phyloP scores from a whole-genome alignment of 2,113 vertebrate genomes.

The Anguilla japonica region DNA sequence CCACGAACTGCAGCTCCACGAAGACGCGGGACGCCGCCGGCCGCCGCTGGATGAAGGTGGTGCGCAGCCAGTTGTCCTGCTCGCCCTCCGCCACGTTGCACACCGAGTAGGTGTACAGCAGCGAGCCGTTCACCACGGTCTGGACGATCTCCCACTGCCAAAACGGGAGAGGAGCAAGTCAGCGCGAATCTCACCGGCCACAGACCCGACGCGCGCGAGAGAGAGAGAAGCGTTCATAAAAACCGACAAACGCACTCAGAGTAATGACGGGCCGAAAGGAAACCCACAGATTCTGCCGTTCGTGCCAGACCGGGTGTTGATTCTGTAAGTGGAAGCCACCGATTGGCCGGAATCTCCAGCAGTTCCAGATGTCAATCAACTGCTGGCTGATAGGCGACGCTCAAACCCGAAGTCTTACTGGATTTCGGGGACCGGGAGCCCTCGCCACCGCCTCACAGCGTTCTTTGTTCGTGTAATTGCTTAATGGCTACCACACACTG shows the following conservation, averaged over 20 bases:
- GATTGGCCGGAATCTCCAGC: neutral
- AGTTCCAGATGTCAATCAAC: neutral
- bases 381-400: neutral
- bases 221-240: neutral
- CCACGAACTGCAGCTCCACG: slow-evolving; percentile 87
- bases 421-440: neutral
- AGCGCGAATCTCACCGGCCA: neutral
- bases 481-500: neutral
- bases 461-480: neutral
- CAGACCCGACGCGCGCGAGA: neutral
- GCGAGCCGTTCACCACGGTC: slow-evolving; percentile 82
- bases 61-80: slow-evolving; percentile 97
- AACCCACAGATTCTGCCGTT: neutral
- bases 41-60: slow-evolving; percentile 91
- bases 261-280: neutral
- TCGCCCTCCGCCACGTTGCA: slow-evolving; percentile 85
- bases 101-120: slow-evolving; percentile 90
- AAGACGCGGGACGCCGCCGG: slow-evolving; percentile 79
- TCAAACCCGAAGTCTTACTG: neutral
- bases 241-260: neutral
- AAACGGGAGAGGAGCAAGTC: slow-evolving; percentile 23
- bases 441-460: neutral
- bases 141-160: slow-evolving; percentile 92
- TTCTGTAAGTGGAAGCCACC: neutral
- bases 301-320: neutral